Conservation (phyloP, 2,113 vertebrate genomes). For the Spilogale gracilis region DNA sequence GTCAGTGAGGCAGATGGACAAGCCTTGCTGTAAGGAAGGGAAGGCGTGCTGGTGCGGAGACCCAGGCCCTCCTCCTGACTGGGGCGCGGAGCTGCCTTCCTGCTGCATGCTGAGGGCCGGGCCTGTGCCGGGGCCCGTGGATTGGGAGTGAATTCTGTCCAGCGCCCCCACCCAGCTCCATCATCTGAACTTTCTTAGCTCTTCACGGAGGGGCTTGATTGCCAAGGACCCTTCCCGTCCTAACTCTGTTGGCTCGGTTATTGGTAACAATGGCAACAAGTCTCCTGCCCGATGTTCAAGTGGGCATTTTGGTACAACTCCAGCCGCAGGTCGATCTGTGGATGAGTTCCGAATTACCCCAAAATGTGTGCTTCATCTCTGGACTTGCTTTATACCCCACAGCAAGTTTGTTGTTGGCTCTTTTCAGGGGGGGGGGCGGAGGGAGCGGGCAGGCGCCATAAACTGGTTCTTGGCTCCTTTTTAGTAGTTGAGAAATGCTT, state of each 20-base stretch:
- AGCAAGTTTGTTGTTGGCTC: not conserved
- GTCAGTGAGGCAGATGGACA: not conserved
- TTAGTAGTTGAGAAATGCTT: not conserved
- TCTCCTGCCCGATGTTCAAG: not conserved
- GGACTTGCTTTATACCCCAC: not conserved
- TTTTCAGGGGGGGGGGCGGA: rapidly evolving
- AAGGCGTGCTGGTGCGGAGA: not conserved
- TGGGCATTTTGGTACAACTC: not conserved
- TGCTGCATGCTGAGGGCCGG: no score
- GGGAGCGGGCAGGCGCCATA: not conserved
- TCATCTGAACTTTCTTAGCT: not conserved
- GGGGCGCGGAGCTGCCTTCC: not conserved
- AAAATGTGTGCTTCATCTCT: not conserved
- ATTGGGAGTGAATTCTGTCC: rapidly evolving
- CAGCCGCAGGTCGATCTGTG: not conserved
- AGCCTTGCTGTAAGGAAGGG: not conserved
- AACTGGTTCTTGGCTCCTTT: not conserved
- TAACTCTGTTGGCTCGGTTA: not conserved
- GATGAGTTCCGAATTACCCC: not conserved
- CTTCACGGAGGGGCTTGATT: not conserved
- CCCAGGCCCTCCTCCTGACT: not conserved
- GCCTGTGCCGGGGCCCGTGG: not conserved
- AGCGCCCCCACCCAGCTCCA: not conserved
- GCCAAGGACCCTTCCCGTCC: not conserved
- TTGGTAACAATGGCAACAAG: not conserved